Percentiles rank a stretch among this genome's conserved stretches.
phyloP scores from a whole-genome alignment of 2,888 invertebrate species.

The Perizoma flavofasciatum region DNA sequence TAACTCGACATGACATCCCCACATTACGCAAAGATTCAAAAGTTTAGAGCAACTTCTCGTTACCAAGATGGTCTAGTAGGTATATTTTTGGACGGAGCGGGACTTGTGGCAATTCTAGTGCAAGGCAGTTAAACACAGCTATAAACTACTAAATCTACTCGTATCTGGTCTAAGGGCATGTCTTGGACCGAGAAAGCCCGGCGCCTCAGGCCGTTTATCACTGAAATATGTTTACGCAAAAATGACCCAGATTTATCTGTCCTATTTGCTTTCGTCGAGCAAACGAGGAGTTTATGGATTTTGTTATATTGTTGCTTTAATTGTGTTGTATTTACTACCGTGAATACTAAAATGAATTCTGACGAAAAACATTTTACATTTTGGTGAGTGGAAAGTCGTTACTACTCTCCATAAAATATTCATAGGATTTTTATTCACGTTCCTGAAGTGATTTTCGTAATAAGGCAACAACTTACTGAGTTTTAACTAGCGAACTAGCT shows the following conservation, averaged over 20 bases:
- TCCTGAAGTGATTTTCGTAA: background rate
- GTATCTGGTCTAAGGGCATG: conserved; percentile 32
- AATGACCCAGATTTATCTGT: conserved; percentile 52
- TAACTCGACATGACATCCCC: too few species aligned
- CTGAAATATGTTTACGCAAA: conserved; percentile 57
- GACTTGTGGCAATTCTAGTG: conserved; percentile 5
- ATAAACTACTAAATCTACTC: conserved; percentile 25
- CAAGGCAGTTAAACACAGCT: conserved; percentile 3
- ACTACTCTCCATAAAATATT: conserved; percentile 1
- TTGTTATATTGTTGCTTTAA: conserved; percentile 21
- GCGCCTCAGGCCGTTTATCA: conserved; percentile 54
- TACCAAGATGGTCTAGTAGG: too few species aligned
- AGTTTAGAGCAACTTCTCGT: too few species aligned
- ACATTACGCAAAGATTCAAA: too few species aligned
- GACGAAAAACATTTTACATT: too few species aligned
- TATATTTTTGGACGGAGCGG: too few species aligned
- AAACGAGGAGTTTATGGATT: conserved; percentile 24
- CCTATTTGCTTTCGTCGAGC: conserved; percentile 41
- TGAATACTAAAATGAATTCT: background rate
- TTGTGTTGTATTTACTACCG: conserved; percentile 8
- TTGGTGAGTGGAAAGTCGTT: conserved; percentile 1
- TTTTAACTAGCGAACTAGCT: too few species aligned
- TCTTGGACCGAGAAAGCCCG: conserved; percentile 52
- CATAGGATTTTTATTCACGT: conserved; percentile 1
- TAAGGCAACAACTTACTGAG: background rate